Conservation (phyloP, 2,797 vertebrate species). For the Carapus acus region DNA sequence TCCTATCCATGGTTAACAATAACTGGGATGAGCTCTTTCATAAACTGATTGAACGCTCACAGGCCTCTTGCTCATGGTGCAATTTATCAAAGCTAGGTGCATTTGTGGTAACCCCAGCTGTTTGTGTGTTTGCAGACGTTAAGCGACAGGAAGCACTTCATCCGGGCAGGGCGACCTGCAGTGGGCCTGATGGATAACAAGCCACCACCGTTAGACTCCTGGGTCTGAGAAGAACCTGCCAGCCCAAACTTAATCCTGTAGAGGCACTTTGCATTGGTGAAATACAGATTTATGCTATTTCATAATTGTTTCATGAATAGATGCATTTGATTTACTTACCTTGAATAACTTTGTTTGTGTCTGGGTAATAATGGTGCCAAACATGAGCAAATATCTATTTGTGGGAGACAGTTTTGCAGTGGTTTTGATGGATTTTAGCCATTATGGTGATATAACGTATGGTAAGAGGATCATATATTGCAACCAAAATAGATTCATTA, state of each 20-base stretch:
- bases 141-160: slow-evolving; percentile 92
- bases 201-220: slow-evolving; percentile 98
- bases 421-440: slow-evolving; percentile 39
- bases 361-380: slow-evolving; percentile 57
- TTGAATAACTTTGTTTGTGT: slow-evolving; percentile 37
- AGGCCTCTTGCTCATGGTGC: slow-evolving; percentile 5
- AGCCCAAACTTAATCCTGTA: slow-evolving; percentile 28
- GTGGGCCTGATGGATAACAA: slow-evolving; percentile 97
- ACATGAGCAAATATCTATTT: slow-evolving; percentile 58
- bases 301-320: slow-evolving; percentile 51
- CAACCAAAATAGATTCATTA: slow-evolving; percentile 54
- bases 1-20: too few relatives aligned
- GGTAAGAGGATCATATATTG: slow-evolving; percentile 35
- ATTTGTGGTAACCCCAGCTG: slow-evolving; percentile 7
- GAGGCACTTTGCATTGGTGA: slow-evolving; percentile 52
- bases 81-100: too few relatives aligned
- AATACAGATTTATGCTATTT: slow-evolving; percentile 47
- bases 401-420: slow-evolving; percentile 37
- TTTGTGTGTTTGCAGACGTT: slow-evolving; percentile 79
- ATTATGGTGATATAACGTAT: slow-evolving; percentile 36
- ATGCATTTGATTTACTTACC: slow-evolving; percentile 7
- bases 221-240: slow-evolving; percentile 77
- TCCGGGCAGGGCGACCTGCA: slow-evolving; percentile 90
- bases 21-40: too few relatives aligned
- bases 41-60: too few relatives aligned